A percentile compares a stretch with the other conserved stretches of the same genome.
Conservation (phyloP, 2,888 invertebrate species). For the Entomobrya multifasciata region DNA sequence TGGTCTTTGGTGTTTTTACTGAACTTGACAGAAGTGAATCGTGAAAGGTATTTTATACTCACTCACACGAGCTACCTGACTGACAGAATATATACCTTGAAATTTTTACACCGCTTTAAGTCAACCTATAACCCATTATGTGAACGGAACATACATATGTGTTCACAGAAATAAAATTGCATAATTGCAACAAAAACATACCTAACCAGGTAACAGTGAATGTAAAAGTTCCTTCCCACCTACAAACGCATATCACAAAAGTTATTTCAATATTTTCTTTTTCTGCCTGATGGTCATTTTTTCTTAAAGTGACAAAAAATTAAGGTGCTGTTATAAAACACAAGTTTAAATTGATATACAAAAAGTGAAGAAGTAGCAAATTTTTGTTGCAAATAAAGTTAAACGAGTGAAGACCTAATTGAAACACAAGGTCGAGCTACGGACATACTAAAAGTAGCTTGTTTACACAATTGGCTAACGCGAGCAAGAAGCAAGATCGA, state of each 20-base stretch:
- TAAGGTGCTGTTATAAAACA: slow-evolving; percentile 14
- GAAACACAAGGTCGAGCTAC: too few relatives aligned
- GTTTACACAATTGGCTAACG: too few relatives aligned
- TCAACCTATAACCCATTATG: slow-evolving; percentile 16
- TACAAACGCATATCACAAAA: slow-evolving; percentile 19
- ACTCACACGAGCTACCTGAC: background rate
- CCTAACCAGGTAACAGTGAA: background rate
- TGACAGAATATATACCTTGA: background rate
- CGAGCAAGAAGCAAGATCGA: too few relatives aligned
- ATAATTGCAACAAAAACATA: slow-evolving; percentile 36
- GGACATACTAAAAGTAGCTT: too few relatives aligned
- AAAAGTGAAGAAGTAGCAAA: slow-evolving; percentile 16
- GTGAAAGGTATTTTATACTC: slow-evolving; percentile 9
- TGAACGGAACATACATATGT: slow-evolving; percentile 28
- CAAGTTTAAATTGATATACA: too few relatives aligned
- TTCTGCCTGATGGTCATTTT: background rate
- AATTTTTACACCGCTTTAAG: background rate
- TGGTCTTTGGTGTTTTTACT: background rate
- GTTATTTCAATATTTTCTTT: background rate
- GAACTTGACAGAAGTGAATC: slow-evolving; percentile 51
- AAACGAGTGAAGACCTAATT: too few relatives aligned
- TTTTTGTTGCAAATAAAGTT: background rate
- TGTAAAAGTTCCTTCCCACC: slow-evolving; percentile 41
- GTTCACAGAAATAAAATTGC: slow-evolving; percentile 11
- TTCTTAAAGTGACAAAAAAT: background rate